Conservation (phyloP, 2,113 vertebrate species). For the Etheostoma spectabile region DNA sequence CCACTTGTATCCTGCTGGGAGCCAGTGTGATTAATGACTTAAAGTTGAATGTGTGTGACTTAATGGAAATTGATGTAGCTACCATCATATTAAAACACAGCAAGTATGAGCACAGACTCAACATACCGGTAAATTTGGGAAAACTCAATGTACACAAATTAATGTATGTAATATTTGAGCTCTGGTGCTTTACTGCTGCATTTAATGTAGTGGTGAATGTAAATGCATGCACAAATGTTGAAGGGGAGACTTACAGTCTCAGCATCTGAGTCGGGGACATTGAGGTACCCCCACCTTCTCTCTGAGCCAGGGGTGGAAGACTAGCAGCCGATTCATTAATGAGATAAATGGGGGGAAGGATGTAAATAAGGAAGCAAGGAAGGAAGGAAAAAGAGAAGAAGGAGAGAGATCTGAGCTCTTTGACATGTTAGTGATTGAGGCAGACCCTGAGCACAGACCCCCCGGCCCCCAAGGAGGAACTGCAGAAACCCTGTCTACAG, state of each 20-base stretch:
- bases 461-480: constrained; percentile 36
- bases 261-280: constrained; percentile 94
- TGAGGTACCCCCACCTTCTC: constrained; percentile 94
- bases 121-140: background rate
- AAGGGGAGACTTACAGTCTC: constrained; percentile 93
- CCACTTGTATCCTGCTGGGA: constrained; percentile 42
- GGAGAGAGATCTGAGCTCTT: constrained; percentile 54
- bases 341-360: constrained; percentile 10
- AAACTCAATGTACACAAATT: constrained; percentile 10
- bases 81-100: constrained; percentile 3
- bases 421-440: constrained; percentile 51
- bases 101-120: constrained; percentile 24
- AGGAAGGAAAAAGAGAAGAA: constrained; percentile 20
- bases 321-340: constrained; percentile 78
- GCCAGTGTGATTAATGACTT: constrained; percentile 21
- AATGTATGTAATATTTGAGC: constrained; percentile 17
- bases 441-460: constrained; percentile 49
- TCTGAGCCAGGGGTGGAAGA: constrained; percentile 89
- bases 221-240: constrained; percentile 43
- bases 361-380: constrained; percentile 18
- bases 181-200: constrained; percentile 4
- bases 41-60: constrained; percentile 20
- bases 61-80: constrained; percentile 7
- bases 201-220: constrained; percentile 10
- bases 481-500: constrained; percentile 25